phyloP scores from a whole-genome alignment of 2,888 invertebrate genomes.

The Chalcosyrphus nemorum region DNA sequence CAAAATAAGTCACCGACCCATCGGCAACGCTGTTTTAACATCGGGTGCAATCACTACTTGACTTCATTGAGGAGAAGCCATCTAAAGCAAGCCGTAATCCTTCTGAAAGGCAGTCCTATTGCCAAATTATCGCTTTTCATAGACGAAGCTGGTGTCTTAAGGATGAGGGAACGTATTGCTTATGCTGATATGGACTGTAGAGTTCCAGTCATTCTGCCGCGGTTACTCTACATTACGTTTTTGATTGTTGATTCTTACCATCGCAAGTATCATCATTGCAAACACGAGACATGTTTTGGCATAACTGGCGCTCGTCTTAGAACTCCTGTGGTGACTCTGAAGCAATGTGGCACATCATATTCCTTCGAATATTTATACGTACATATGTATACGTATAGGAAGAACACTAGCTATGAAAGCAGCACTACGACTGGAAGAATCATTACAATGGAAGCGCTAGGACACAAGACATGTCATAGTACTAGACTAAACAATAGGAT shows the following conservation, averaged over 20 bases:
- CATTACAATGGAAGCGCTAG: too few relatives aligned
- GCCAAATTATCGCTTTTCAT: background rate
- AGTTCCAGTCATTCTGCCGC: background rate
- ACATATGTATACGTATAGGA: too few relatives aligned
- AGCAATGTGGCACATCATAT: too few relatives aligned
- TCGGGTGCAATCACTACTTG: background rate
- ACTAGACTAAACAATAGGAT: too few relatives aligned
- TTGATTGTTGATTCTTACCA: background rate
- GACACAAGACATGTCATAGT: too few relatives aligned
- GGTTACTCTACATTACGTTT: background rate
- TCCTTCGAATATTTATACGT: too few relatives aligned
- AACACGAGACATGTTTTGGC: slow-evolving; percentile 56
- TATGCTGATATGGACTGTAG: background rate
- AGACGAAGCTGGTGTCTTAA: background rate
- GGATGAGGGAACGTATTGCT: background rate
- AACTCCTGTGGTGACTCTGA: too few relatives aligned
- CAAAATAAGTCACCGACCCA: too few relatives aligned
- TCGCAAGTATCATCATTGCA: slow-evolving; percentile 52
- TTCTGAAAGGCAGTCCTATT: background rate
- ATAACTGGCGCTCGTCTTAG: too few relatives aligned
- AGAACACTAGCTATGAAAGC: too few relatives aligned
- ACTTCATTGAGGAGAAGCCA: background rate
- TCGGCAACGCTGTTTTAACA: too few relatives aligned
- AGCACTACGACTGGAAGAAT: too few relatives aligned
- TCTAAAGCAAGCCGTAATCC: background rate